A percentile compares a stretch with the other conserved stretches of the same genome.
Conservation (phyloP, 2,888 invertebrate species). For the Unio delphinus region DNA sequence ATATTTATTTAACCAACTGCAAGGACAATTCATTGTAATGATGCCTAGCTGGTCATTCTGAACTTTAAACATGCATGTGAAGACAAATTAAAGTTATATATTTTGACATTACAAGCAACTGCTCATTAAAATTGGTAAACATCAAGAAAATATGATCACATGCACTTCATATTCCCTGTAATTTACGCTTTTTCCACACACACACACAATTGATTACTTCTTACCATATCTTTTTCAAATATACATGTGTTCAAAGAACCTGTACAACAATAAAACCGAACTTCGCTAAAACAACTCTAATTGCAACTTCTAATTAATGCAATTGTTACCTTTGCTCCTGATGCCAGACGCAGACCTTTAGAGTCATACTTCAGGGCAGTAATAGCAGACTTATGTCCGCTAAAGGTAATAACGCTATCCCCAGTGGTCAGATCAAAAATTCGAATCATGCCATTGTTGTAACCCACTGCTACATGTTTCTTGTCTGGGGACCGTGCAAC, state of each 20-base stretch:
- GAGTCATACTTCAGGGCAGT: conserved; percentile 87
- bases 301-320: neutral
- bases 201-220: too few relatives aligned
- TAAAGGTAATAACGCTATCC: conserved; percentile 80
- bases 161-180: too few relatives aligned
- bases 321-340: conserved; percentile 83
- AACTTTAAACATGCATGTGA: too few relatives aligned
- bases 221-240: neutral
- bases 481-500: conserved; percentile 84
- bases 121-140: too few relatives aligned
- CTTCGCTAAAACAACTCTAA: neutral
- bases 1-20: too few relatives aligned
- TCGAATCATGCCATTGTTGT: conserved; percentile 89
- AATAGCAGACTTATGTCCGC: conserved; percentile 89
- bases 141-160: too few relatives aligned
- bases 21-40: too few relatives aligned
- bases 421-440: conserved; percentile 82
- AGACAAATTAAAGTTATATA: too few relatives aligned
- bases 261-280: neutral
- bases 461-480: conserved; percentile 89
- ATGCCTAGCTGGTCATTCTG: too few relatives aligned
- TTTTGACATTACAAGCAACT: too few relatives aligned
- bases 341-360: conserved; percentile 87
- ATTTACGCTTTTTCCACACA: too few relatives aligned
- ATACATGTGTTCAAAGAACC: neutral